These are phyloP conservation scores for Pteromalus puparum DNA, from an alignment of 1,140 invertebrate species.

Conservation along the genomic window DNA sequence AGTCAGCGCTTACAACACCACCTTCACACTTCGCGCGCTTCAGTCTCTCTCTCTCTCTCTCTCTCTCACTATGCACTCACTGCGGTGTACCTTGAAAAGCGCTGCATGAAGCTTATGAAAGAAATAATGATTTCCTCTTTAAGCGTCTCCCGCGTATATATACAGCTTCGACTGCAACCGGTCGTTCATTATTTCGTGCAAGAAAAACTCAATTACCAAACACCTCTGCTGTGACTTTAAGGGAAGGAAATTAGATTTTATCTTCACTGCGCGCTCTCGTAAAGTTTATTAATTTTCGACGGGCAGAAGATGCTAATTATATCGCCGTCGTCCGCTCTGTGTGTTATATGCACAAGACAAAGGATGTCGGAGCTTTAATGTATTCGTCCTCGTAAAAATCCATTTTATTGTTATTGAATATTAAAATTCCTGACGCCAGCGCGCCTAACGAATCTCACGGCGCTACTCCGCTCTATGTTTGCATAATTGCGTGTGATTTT, in stretches of 20 bases:
- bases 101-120: constrained; percentile 39
- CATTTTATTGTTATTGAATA: constrained; percentile 1
- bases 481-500: neutral
- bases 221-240: constrained; percentile 23
- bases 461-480: neutral
- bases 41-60: neutral
- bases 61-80: neutral
- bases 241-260: constrained; percentile 39
- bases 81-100: constrained; percentile 21
- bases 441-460: neutral
- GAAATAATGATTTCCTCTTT: constrained; percentile 50
- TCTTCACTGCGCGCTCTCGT: neutral
- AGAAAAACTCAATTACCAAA: constrained; percentile 44
- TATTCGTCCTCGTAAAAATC: neutral
- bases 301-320: constrained; percentile 1
- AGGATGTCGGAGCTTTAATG: neutral
- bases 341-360: neutral
- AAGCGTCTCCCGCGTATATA: neutral
- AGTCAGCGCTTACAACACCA: constrained; percentile 26
- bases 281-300: constrained; percentile 34
- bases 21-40: neutral
- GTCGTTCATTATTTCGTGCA: constrained; percentile 21
- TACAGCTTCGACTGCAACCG: constrained; percentile 21
- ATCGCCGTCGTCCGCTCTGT: neutral
- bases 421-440: neutral